A percentile compares a stretch with the other conserved stretches of the same genome.
phyloP scores from a whole-genome alignment of 30 jellyfish, hydroid and myxozoan genomes.

The Rhopilema esculentum region DNA sequence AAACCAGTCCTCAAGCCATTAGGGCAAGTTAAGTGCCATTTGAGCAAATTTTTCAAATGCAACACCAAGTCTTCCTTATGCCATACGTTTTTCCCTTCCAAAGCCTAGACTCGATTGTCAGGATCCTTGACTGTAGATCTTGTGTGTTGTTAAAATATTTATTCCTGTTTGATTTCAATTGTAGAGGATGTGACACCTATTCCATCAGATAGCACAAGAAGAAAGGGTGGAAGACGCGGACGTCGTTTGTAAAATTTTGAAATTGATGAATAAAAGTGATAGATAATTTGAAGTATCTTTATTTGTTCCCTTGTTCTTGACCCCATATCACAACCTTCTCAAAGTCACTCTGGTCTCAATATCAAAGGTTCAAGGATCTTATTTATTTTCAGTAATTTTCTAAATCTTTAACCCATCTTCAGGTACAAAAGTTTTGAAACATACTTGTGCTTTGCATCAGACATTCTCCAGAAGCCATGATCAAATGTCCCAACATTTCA shows the following conservation, averaged over 20 bases:
- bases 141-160: too few relatives aligned
- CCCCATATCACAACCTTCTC: not conserved
- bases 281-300: not conserved
- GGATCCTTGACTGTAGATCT: too few relatives aligned
- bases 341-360: not conserved
- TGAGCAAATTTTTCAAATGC: too few relatives aligned
- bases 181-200: constrained; percentile 99
- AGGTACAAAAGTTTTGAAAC: too few relatives aligned
- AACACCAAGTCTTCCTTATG: too few relatives aligned
- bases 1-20: too few relatives aligned
- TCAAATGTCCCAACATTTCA: not conserved
- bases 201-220: constrained; percentile 99
- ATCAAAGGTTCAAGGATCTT: not conserved
- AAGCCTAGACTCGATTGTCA: too few relatives aligned
- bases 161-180: constrained; percentile 4
- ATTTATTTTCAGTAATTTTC: not conserved
- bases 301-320: not conserved
- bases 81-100: too few relatives aligned
- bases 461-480: too few relatives aligned
- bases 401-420: too few relatives aligned
- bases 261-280: not conserved
- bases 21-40: too few relatives aligned
- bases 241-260: constrained; percentile 85
- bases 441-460: too few relatives aligned
- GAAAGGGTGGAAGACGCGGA: constrained; percentile 99